Conservation (phyloP, 2,113 vertebrate genomes). For the Dromas ardeola region DNA sequence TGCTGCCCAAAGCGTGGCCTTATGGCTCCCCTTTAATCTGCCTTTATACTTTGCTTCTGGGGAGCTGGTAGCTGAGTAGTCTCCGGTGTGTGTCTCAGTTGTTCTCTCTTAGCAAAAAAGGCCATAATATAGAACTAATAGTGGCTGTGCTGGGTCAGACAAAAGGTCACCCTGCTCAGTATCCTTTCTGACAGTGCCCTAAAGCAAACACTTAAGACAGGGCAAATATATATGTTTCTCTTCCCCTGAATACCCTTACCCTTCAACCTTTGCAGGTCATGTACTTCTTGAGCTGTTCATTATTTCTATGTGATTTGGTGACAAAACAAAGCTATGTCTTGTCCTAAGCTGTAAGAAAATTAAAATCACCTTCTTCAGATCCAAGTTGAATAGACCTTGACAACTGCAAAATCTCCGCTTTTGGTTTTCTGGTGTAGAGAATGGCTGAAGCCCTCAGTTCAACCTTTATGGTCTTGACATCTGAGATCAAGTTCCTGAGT, state of each 20-base stretch:
- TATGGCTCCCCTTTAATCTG: background rate
- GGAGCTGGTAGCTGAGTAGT: background rate
- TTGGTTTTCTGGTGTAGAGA: constrained; percentile 59
- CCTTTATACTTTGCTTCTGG: background rate
- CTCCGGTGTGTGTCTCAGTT: background rate
- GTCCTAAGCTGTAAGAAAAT: background rate
- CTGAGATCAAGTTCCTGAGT: constrained; percentile 26
- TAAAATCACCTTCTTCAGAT: constrained; percentile 51
- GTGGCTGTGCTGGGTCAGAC: background rate
- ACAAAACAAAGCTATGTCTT: background rate
- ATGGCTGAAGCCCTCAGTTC: constrained; percentile 54
- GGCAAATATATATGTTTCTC: background rate
- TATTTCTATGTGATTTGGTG: background rate
- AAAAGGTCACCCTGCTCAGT: background rate
- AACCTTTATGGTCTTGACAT: constrained; percentile 29
- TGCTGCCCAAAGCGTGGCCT: background rate
- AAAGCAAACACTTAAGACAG: background rate
- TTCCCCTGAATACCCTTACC: background rate
- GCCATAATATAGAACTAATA: background rate
- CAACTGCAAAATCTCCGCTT: constrained; percentile 32
- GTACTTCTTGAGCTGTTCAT: background rate
- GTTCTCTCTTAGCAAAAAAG: background rate
- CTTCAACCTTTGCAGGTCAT: background rate
- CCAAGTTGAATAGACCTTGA: constrained; percentile 22
- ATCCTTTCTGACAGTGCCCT: background rate